These are phyloP conservation scores for Smittia sp. DNA, from an alignment of 2,888 invertebrate genomes.

Conservation along the genomic window DNA sequence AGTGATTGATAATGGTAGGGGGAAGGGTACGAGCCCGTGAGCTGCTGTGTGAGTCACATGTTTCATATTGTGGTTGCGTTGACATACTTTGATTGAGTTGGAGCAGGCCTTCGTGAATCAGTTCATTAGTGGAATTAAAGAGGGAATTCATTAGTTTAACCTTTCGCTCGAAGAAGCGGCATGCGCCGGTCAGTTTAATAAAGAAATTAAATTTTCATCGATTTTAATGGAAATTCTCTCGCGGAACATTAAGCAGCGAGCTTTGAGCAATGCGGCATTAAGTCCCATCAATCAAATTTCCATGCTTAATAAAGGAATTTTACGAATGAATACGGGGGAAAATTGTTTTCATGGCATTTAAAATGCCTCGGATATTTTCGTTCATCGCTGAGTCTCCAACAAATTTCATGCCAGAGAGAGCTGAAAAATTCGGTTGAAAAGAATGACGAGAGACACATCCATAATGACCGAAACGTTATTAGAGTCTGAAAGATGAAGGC, in stretches of 20 bases:
- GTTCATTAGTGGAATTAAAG: conserved; percentile 40
- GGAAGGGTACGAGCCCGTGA: background rate
- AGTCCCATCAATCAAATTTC: conserved; percentile 32
- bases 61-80: conserved; percentile 6
- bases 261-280: conserved; percentile 9
- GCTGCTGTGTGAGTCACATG: background rate
- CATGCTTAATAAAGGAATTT: background rate
- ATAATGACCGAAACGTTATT: conserved; percentile 4
- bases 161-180: background rate
- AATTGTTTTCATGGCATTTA: background rate
- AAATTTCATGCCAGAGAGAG: background rate
- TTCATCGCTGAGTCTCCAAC: background rate
- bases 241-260: background rate
- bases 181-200: conserved; percentile 28
- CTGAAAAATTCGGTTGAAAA: background rate
- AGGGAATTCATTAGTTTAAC: conserved; percentile 39
- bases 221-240: conserved; percentile 33
- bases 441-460: background rate
- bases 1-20: background rate
- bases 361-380: background rate
- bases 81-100: conserved; percentile 34
- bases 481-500: background rate
- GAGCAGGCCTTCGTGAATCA: conserved; percentile 7
- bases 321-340: background rate
- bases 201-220: conserved; percentile 41